Evolutionary conservation across 2,888 invertebrate genomes (phyloP).

Genomic region (Leucania comma): DNA sequence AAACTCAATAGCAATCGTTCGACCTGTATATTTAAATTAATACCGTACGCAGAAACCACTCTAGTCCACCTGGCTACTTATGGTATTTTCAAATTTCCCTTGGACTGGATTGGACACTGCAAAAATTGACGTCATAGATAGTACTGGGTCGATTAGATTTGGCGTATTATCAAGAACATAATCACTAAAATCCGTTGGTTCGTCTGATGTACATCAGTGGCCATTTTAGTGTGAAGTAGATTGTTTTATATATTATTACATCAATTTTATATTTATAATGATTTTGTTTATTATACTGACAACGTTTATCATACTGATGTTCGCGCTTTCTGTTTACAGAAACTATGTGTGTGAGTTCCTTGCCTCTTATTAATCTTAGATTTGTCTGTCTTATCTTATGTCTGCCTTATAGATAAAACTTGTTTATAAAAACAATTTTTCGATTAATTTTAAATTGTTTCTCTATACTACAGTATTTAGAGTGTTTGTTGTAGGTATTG

Average conservation of each 20-base stretch:
- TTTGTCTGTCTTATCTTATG: not conserved
- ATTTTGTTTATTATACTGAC: slow-evolving; percentile 22
- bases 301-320: slow-evolving; percentile 23
- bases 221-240: not conserved
- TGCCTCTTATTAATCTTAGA: not conserved
- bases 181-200: slow-evolving; percentile 12
- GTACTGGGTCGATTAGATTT: slow-evolving; percentile 34
- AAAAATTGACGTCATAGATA: slow-evolving; percentile 30
- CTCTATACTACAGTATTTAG: not conserved
- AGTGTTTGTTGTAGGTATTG: not conserved
- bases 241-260: not conserved
- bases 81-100: not conserved
- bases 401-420: not conserved
- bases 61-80: not conserved
- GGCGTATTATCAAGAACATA: slow-evolving; percentile 23
- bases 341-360: slow-evolving; percentile 44
- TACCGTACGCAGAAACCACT: not conserved
- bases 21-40: not conserved
- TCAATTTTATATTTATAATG: slow-evolving; percentile 14
- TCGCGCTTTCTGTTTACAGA: slow-evolving; percentile 33
- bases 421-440: not conserved
- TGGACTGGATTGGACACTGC: slow-evolving; percentile 10
- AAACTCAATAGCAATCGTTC: not conserved
- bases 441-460: not conserved
- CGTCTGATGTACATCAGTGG: slow-evolving; percentile 7